Conservation (phyloP, 2,797 vertebrate genomes). For the Hypotaenidia philippensis region DNA sequence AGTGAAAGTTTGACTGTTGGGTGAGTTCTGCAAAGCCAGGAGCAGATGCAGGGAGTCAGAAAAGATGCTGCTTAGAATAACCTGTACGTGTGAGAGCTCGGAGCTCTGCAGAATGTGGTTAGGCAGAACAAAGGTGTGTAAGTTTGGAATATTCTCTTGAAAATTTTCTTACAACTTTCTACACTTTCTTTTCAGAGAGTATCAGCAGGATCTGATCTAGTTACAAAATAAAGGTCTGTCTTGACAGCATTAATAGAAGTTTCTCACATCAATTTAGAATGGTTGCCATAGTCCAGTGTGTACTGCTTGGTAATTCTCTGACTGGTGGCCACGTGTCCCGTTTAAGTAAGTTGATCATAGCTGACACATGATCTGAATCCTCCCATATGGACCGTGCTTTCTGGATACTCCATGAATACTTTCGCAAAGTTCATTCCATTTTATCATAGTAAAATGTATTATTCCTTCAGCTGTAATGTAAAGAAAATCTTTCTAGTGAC, state of each 20-base stretch:
- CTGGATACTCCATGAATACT: background rate
- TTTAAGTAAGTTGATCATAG: background rate
- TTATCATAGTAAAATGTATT: background rate
- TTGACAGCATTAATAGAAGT: background rate
- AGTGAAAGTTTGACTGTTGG: background rate
- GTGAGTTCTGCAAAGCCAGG: background rate
- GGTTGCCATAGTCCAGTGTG: background rate
- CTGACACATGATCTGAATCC: background rate
- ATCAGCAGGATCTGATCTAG: background rate
- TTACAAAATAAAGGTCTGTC: background rate
- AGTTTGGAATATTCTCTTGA: background rate
- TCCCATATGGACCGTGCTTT: rapidly evolving
- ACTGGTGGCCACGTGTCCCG: background rate
- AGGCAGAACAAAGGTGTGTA: background rate
- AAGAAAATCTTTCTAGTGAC: background rate
- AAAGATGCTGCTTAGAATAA: background rate
- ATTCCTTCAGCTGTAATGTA: background rate
- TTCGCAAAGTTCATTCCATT: background rate
- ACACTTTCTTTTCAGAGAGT: rapidly evolving
- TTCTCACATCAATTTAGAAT: background rate
- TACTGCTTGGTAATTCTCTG: background rate
- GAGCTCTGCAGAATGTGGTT: background rate
- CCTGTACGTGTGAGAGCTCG: rapidly evolving
- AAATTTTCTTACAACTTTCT: background rate
- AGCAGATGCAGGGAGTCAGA: background rate